Conservation (phyloP, 2,797 vertebrate species). For the Notoglanidium macrostoma region DNA sequence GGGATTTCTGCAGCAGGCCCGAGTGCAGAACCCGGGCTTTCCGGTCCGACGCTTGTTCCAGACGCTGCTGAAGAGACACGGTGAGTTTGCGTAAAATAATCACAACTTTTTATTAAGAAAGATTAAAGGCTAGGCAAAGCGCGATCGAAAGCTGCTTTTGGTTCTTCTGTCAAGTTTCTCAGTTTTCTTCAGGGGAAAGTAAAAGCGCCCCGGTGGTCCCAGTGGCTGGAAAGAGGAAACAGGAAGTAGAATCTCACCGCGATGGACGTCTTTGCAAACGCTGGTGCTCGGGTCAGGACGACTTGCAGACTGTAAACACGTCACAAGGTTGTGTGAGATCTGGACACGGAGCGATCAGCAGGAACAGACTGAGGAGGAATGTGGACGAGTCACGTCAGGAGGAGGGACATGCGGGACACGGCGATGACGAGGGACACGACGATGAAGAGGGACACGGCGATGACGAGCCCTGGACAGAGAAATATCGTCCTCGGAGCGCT, state of each 20-base stretch:
- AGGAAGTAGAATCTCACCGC: not conserved
- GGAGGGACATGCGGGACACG: not conserved
- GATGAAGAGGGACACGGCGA: conserved; percentile 62
- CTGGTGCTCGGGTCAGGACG: not conserved
- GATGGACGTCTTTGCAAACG: not conserved
- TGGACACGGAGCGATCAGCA: not conserved
- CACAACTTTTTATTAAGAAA: not conserved
- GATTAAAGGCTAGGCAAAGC: not conserved
- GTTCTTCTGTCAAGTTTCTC: not conserved
- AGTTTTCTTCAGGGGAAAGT: not conserved
- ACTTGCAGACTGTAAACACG: not conserved
- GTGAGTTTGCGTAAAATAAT: conserved; percentile 34
- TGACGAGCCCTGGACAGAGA: conserved; percentile 92
- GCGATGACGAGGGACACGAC: not conserved
- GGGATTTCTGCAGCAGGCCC: conserved; percentile 77
- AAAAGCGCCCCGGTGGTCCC: not conserved
- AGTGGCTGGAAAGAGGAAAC: conserved; percentile 38
- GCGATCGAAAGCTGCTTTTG: not conserved
- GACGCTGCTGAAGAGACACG: conserved; percentile 73
- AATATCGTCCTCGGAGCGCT: conserved; percentile 85
- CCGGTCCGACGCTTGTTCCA: conserved; percentile 76
- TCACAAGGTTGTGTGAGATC: not conserved
- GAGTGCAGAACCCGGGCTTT: conserved; percentile 77
- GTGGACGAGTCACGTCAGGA: not conserved
- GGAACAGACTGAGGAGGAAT: conserved; percentile 59